Evolutionary conservation across 2,113 vertebrate species (phyloP).

Genomic region (Zosterops japonicus): DNA sequence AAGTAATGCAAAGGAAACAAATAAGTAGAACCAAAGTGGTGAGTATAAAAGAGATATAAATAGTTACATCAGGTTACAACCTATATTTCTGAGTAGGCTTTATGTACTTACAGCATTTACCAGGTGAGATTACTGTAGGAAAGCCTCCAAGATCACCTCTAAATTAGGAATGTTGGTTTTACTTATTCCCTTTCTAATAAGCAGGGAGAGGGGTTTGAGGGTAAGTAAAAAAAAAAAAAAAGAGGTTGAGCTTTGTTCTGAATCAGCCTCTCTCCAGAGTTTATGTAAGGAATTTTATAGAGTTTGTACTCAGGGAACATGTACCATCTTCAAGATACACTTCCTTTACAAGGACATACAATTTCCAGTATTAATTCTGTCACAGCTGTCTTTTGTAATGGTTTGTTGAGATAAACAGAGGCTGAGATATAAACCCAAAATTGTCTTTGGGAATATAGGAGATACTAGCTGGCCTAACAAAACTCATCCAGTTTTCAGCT

Average conservation of each 20-base stretch:
- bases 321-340: neutral
- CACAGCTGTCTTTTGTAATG: neutral
- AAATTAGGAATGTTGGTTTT: neutral
- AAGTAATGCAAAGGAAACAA: neutral
- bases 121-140: neutral
- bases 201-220: neutral
- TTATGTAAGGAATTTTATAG: neutral
- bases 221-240: neutral
- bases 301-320: neutral
- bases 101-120: neutral
- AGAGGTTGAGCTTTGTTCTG: neutral
- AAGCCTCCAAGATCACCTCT: neutral
- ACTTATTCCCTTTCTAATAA: neutral
- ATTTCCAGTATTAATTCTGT: neutral
- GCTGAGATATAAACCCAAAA: neutral
- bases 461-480: neutral
- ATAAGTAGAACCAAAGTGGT: neutral
- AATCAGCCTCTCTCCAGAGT: neutral
- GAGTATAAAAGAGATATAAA: neutral
- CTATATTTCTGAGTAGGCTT: neutral
- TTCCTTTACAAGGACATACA: neutral
- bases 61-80: neutral
- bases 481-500: neutral
- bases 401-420: neutral
- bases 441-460: neutral